Percentiles rank a stretch among this genome's conserved stretches.
Conservation (phyloP, 2,797 vertebrate species). For the Channallabes apus region DNA sequence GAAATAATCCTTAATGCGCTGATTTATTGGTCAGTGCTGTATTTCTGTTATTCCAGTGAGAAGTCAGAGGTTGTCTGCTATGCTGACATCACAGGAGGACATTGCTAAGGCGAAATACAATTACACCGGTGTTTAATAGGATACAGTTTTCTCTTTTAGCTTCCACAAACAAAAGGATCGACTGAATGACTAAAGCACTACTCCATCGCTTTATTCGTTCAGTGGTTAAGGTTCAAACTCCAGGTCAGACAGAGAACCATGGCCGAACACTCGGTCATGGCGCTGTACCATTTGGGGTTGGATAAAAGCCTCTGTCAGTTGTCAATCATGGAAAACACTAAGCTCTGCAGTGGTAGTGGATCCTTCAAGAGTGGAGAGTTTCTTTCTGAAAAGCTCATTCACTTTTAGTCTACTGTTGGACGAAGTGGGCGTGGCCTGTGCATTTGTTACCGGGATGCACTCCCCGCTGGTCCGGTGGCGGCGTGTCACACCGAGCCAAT, state of each 20-base stretch:
- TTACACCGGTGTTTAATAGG: not conserved
- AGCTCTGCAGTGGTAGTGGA: constrained; percentile 10
- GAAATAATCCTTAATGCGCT: not conserved
- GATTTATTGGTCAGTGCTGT: not conserved
- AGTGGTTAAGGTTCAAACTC: constrained; percentile 9
- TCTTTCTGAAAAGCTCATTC: not conserved
- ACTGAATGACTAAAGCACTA: not conserved
- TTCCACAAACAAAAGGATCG: not conserved
- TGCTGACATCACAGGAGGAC: not conserved
- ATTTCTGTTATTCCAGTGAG: not conserved
- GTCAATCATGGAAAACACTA: constrained; percentile 2
- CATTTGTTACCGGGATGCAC: constrained; percentile 76
- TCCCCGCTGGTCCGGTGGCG: constrained; percentile 70
- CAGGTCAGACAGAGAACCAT: not conserved
- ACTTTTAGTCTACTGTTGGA: constrained; percentile 10
- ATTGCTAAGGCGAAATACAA: not conserved
- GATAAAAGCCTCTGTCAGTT: constrained; percentile 2
- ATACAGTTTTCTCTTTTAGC: not conserved
- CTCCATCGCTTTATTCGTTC: not conserved
- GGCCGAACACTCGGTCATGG: not conserved
- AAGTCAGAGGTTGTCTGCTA: not conserved
- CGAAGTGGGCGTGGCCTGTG: constrained; percentile 40
- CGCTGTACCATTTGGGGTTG: not conserved
- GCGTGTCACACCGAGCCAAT: constrained; percentile 79
- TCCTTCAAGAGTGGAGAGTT: not conserved